phyloP scores from a whole-genome alignment of 2,797 vertebrate species.

The Linurgus olivaceus region DNA sequence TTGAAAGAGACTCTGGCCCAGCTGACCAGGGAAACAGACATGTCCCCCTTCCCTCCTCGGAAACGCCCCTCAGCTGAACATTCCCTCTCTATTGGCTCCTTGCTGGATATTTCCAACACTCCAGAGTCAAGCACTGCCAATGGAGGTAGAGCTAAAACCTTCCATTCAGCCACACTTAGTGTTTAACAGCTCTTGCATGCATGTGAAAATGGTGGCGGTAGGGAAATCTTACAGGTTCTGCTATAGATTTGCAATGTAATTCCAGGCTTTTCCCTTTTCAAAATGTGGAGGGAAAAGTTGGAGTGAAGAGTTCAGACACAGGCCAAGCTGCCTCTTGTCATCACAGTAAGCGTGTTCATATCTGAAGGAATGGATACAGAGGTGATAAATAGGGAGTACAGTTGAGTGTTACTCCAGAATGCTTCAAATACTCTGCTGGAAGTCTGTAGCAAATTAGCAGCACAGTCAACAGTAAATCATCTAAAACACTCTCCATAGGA shows the following conservation, averaged over 20 bases:
- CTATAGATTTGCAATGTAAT: background rate
- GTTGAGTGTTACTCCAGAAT: background rate
- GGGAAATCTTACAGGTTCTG: background rate
- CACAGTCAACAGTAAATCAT: background rate
- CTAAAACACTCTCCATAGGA: background rate
- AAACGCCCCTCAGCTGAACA: slow-evolving; percentile 93
- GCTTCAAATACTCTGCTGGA: background rate
- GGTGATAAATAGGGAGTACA: background rate
- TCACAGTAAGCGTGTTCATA: slow-evolving; percentile 16
- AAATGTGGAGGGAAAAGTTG: slow-evolving; percentile 47
- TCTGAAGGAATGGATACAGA: slow-evolving; percentile 32
- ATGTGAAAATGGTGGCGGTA: background rate
- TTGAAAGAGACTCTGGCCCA: slow-evolving; percentile 92
- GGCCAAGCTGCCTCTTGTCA: background rate
- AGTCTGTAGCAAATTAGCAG: background rate
- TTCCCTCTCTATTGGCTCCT: slow-evolving; percentile 90
- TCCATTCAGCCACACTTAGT: background rate
- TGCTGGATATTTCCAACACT: slow-evolving; percentile 96
- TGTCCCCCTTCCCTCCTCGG: slow-evolving; percentile 92
- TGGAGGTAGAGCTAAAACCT: slow-evolving; percentile 78
- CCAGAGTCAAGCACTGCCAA: slow-evolving; percentile 84
- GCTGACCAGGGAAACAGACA: slow-evolving; percentile 89
- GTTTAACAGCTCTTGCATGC: background rate
- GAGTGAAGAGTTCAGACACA: slow-evolving; percentile 33
- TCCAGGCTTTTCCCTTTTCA: slow-evolving; percentile 29